A percentile compares a stretch with the other conserved stretches of the same genome.
Evolutionary conservation across 2,888 invertebrate species (phyloP).

Genomic region (Drosophila mercatorum): DNA sequence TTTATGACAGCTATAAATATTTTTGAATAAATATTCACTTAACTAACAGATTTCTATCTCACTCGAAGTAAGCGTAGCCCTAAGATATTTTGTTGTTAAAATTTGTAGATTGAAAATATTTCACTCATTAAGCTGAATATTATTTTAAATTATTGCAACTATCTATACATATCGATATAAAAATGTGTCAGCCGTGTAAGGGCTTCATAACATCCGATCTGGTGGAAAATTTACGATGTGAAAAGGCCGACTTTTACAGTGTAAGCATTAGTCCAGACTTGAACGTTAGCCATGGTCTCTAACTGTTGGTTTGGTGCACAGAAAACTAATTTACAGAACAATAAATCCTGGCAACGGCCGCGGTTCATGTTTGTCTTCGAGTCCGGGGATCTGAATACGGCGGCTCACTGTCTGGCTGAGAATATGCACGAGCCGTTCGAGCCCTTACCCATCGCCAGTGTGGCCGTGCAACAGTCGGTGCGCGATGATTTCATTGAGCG

Average conservation of each 20-base stretch:
- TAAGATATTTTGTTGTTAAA: not conserved
- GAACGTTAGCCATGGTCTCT: not conserved
- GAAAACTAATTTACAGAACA: not conserved
- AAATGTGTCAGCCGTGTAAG: slow-evolving; percentile 51
- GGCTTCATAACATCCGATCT: slow-evolving; percentile 53
- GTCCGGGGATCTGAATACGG: slow-evolving; percentile 78
- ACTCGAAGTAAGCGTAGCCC: slow-evolving; percentile 5
- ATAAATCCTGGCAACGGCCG: slow-evolving; percentile 42
- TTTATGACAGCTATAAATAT: no score
- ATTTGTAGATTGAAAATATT: not conserved
- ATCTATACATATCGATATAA: not conserved
- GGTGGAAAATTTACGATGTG: slow-evolving; percentile 42
- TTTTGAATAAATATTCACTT: no score
- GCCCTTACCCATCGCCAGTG: slow-evolving; percentile 65
- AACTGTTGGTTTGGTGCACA: not conserved
- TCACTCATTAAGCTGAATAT: not conserved
- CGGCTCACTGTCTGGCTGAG: slow-evolving; percentile 71
- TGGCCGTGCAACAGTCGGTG: slow-evolving; percentile 79
- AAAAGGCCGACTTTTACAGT: not conserved
- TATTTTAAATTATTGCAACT: slow-evolving; percentile 39
- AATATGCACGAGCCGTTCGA: slow-evolving; percentile 73
- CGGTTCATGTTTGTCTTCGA: slow-evolving; percentile 77
- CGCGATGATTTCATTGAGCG: slow-evolving; percentile 66
- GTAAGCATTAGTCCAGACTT: slow-evolving; percentile 11
- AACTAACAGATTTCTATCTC: no score